Evolutionary conservation across 2,888 invertebrate genomes (phyloP).

Genomic region (Sesia bembeciformis): DNA sequence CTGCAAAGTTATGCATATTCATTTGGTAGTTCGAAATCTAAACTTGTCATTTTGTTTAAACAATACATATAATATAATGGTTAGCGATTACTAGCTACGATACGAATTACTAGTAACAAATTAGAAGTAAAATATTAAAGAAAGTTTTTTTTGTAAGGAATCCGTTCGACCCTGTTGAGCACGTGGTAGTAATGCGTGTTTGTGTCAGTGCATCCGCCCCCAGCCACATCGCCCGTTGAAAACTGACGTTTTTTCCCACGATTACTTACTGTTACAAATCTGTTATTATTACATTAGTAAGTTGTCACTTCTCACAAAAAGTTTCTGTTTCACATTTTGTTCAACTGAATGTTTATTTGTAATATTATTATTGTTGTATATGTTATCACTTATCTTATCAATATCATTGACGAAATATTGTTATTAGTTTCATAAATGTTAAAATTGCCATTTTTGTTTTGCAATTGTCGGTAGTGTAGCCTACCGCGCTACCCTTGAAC

Average conservation of each 20-base stretch:
- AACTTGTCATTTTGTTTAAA: too few relatives aligned
- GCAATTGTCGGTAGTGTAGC: conserved; percentile 12
- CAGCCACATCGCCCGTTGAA: conserved; percentile 40
- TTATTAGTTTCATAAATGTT: too few relatives aligned
- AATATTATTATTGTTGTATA: too few relatives aligned
- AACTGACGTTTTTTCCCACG: conserved; percentile 64
- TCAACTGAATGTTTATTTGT: too few relatives aligned
- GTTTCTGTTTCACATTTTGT: too few relatives aligned
- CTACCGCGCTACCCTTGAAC: conserved; percentile 43
- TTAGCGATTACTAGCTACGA: too few relatives aligned
- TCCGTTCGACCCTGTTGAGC: conserved; percentile 33
- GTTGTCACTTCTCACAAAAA: too few relatives aligned
- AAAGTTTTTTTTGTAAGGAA: background rate
- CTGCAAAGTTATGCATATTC: background rate
- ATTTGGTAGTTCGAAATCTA: background rate
- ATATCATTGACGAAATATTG: background rate
- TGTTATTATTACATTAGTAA: background rate
- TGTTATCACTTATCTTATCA: too few relatives aligned
- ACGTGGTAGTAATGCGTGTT: conserved; percentile 49
- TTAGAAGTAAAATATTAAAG: too few relatives aligned
- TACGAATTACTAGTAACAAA: too few relatives aligned
- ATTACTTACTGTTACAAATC: conserved; percentile 44
- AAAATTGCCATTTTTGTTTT: background rate
- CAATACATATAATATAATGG: too few relatives aligned
- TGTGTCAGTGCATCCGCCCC: conserved; percentile 50